Conservation (phyloP, 2,797 vertebrate species). For the Myotis vivesi region DNA sequence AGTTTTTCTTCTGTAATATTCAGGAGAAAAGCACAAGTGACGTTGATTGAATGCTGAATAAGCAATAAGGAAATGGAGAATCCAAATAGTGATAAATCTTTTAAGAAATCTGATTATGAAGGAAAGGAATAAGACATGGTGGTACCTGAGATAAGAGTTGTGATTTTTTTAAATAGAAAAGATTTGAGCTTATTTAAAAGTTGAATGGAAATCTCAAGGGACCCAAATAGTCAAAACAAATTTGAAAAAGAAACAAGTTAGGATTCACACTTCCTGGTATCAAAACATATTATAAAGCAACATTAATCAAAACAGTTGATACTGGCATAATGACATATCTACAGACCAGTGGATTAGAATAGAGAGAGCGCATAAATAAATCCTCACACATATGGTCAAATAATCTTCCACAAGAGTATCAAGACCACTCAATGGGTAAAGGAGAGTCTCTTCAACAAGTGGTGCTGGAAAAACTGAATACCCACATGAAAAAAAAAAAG, state of each 20-base stretch:
- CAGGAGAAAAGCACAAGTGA: background rate
- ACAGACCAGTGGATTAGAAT: background rate
- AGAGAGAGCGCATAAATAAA: background rate
- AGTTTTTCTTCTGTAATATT: background rate
- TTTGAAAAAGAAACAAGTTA: background rate
- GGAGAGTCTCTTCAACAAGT: constrained; percentile 3
- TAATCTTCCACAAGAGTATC: background rate
- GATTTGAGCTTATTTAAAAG: background rate
- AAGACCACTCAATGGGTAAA: background rate
- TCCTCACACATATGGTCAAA: background rate
- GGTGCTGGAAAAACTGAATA: background rate
- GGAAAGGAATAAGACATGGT: background rate
- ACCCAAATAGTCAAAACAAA: background rate
- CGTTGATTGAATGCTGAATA: background rate
- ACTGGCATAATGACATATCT: background rate
- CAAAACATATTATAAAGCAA: constrained; percentile 5
- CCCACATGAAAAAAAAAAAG: background rate
- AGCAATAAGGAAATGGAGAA: background rate
- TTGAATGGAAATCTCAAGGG: background rate
- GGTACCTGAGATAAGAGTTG: background rate
- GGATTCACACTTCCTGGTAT: background rate
- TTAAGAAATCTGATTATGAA: background rate
- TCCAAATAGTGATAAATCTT: background rate
- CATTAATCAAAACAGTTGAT: background rate
- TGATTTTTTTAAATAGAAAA: background rate